phyloP scores from a whole-genome alignment of 2,888 invertebrate genomes.

The Drosophila histrio region DNA sequence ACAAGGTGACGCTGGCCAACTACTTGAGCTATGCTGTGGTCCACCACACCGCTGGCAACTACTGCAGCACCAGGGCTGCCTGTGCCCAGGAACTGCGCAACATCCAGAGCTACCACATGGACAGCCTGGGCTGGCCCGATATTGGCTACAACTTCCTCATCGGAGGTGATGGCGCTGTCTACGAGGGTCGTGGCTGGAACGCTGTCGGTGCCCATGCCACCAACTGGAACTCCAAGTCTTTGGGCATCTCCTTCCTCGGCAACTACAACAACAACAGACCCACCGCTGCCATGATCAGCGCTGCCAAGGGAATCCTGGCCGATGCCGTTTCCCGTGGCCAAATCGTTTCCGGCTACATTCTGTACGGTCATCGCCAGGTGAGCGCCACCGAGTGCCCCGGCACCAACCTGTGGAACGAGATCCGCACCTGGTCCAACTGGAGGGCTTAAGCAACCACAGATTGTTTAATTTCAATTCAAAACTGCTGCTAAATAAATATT shows the following conservation, averaged over 20 bases:
- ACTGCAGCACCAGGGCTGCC: constrained; percentile 55
- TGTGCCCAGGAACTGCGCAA: constrained; percentile 64
- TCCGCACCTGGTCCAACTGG: constrained; percentile 78
- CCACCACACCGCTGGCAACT: constrained; percentile 70
- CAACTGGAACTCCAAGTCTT: constrained; percentile 71
- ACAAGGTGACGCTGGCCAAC: constrained; percentile 42
- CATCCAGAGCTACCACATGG: constrained; percentile 77
- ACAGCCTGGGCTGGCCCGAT: constrained; percentile 67
- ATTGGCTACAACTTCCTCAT: constrained; percentile 78
- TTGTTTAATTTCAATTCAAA: neutral
- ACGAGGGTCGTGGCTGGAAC: constrained; percentile 76
- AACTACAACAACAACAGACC: constrained; percentile 58
- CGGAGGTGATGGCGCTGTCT: constrained; percentile 77
- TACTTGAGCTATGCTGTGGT: constrained; percentile 59
- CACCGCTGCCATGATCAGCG: constrained; percentile 58
- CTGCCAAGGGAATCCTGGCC: constrained; percentile 65
- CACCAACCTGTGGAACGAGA: constrained; percentile 74
- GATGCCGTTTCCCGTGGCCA: constrained; percentile 63
- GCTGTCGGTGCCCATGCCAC: constrained; percentile 72
- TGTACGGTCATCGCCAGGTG: constrained; percentile 78
- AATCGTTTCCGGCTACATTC: constrained; percentile 49
- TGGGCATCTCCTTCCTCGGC: constrained; percentile 79
- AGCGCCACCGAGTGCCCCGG: constrained; percentile 79
- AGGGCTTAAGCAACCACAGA: constrained; percentile 36
- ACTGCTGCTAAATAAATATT: constrained; percentile 10